These are phyloP conservation scores for Lypha dubia DNA, from an alignment of 2,888 invertebrate species.

Conservation along the genomic window DNA sequence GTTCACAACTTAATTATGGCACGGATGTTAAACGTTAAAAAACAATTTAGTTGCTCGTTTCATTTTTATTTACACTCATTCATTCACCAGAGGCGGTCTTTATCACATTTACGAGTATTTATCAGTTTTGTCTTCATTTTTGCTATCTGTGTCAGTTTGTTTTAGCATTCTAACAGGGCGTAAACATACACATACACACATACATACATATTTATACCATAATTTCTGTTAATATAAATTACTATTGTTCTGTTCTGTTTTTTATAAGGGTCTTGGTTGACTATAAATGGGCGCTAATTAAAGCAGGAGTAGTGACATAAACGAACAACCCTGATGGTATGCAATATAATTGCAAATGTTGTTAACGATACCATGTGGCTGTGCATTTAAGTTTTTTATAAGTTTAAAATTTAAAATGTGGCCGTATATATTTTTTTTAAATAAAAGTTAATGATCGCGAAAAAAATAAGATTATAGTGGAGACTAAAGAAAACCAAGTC, in stretches of 20 bases:
- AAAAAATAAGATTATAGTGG: no score
- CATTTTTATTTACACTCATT: slow-evolving; percentile 35
- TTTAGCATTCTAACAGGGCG: neutral
- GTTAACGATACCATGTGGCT: neutral
- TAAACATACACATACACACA: neutral
- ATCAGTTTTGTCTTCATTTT: no score
- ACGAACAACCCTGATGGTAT: neutral
- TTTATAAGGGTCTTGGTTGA: neutral
- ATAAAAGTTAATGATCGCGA: no score
- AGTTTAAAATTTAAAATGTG: no score
- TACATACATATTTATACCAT: slow-evolving; percentile 1
- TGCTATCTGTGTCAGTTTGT: neutral
- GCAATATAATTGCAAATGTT: neutral
- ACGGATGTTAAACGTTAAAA: slow-evolving; percentile 26
- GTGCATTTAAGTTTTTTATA: neutral
- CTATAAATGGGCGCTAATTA: neutral
- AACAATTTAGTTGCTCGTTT: slow-evolving; percentile 37
- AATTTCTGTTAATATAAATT: slow-evolving; percentile 29
- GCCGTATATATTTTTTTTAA: no score
- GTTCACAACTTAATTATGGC: slow-evolving; percentile 57
- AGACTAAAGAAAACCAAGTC: no score
- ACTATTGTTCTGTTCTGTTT: neutral
- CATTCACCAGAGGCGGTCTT: slow-evolving; percentile 59
- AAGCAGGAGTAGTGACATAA: neutral
- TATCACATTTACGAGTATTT: slow-evolving; percentile 46